Evolutionary conservation across 2,113 vertebrate genomes (phyloP).

Genomic region (Leiothrix lutea): DNA sequence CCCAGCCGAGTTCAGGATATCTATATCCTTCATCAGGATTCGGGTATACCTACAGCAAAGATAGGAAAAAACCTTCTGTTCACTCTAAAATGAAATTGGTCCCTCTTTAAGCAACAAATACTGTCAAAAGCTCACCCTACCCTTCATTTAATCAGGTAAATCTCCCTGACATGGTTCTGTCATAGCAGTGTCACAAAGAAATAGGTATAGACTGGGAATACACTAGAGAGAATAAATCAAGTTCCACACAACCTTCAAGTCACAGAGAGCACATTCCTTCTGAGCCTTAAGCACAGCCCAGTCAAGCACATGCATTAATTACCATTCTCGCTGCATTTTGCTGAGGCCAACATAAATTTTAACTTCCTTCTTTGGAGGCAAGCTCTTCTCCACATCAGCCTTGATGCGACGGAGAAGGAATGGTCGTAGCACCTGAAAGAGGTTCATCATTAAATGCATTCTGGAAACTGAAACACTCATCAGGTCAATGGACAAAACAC

Average conservation of each 20-base stretch:
- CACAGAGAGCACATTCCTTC: neutral
- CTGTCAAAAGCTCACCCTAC: neutral
- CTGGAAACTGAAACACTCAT: neutral
- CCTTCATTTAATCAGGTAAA: neutral
- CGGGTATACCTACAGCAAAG: conserved; percentile 86
- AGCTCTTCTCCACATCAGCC: conserved; percentile 96
- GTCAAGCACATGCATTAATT: neutral
- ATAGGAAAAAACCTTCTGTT: neutral
- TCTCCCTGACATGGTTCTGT: neutral
- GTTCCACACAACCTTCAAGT: neutral
- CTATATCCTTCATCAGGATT: conserved; percentile 98
- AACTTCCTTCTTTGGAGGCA: conserved; percentile 96
- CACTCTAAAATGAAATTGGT: neutral
- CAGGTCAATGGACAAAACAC: neutral
- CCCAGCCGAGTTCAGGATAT: conserved; percentile 94
- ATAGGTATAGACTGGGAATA: fast-evolving
- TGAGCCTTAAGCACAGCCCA: neutral
- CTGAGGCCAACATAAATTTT: conserved; percentile 98
- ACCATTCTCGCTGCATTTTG: conserved; percentile 99
- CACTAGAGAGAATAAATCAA: neutral
- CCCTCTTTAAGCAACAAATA: neutral
- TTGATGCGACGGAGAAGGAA: conserved; percentile 97
- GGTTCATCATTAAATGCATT: neutral
- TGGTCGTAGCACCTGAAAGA: conserved; percentile 87
- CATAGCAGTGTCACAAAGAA: neutral